Conservation (phyloP, 1,140 invertebrate genomes). For the Drosophila baimaii region DNA sequence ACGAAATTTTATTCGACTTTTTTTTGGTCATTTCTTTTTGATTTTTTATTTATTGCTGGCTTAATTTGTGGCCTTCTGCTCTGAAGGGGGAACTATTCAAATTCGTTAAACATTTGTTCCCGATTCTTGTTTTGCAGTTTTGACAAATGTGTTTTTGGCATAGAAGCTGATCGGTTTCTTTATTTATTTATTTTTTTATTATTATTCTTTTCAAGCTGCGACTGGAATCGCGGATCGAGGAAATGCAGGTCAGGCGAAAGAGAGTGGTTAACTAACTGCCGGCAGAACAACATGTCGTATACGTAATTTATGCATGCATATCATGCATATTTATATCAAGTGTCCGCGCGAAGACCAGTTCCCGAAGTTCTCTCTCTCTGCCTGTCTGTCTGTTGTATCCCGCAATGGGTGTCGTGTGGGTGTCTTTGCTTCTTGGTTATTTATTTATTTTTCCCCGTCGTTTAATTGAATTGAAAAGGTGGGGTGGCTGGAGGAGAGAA, state of each 20-base stretch:
- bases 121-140: slow-evolving; percentile 33
- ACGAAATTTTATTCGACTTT: slow-evolving; percentile 52
- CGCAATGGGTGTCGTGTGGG: slow-evolving; percentile 16
- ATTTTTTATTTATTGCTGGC: slow-evolving; percentile 79
- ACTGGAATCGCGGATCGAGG: slow-evolving; percentile 28
- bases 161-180: neutral
- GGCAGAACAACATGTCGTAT: slow-evolving; percentile 65
- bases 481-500: slow-evolving; percentile 31
- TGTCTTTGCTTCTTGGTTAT: slow-evolving; percentile 31
- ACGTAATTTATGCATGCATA: slow-evolving; percentile 81
- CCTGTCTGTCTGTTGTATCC: no score
- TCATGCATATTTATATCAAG: slow-evolving; percentile 69
- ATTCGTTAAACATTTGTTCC: slow-evolving; percentile 38
- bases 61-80: slow-evolving; percentile 71
- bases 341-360: slow-evolving; percentile 56
- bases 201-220: slow-evolving; percentile 19
- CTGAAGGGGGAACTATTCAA: slow-evolving; percentile 52
- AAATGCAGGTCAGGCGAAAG: slow-evolving; percentile 58
- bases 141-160: slow-evolving; percentile 61
- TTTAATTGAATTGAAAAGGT: slow-evolving; percentile 79
- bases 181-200: neutral
- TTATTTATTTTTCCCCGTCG: slow-evolving; percentile 41
- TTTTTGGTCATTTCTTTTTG: slow-evolving; percentile 75
- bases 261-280: slow-evolving; percentile 33
- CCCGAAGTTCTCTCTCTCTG: slow-evolving; percentile 25